Base-by-base conservation (phyloP, 2,888 invertebrate species). In the Heliconius hortense region DNA sequence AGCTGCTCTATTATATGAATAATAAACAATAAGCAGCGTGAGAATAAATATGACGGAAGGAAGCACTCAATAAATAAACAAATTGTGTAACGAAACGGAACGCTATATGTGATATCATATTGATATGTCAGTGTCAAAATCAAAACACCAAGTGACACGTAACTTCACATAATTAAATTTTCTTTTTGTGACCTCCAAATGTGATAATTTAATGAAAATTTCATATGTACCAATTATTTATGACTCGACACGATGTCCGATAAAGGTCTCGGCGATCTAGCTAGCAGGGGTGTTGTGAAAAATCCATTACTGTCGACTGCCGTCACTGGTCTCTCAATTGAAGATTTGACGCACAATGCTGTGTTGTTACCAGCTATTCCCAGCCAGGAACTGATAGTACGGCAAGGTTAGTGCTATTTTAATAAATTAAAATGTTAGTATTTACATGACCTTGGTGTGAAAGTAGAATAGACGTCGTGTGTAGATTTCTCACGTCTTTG, bases 221-320 rank as follows among this genome's bases (percentile, higher is more conserved):
- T 85, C 85, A 84, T 86, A 86, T 87, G 85, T 82, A 82, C 86
- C 88, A 86, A 86, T 87, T 85, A 87, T 84, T 80, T 80, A 76
- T 79, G 82, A 78, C 79, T 81, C 78, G 78, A 80, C 78, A 86
- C 87, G 80, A 94, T 94, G 93, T 89, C 93, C 81, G 93, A 94
- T 84, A 92, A 89, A 89, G 90, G 92, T 90, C 93, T 91, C 80
- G 91, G 93, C 85, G 93, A 93, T 84, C 87, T 90, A 78, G 84
- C 87, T 75, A 89, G 87, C 82, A 89, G 88, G 86, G 90, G 88
- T 86, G 85, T 90, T 78, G 90, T 94, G 84, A 93, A 93, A 94
- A 97, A 97, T 90, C 96, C 97, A 48, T 93, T 97, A 82, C 93
- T 97, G 79, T 96, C 96, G 82, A 96, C 95, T 74, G 96, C 97